A percentile compares a stretch with the other conserved stretches of the same genome.
Conservation (phyloP, 1,140 invertebrate genomes). For the Cydia fagiglandana region DNA sequence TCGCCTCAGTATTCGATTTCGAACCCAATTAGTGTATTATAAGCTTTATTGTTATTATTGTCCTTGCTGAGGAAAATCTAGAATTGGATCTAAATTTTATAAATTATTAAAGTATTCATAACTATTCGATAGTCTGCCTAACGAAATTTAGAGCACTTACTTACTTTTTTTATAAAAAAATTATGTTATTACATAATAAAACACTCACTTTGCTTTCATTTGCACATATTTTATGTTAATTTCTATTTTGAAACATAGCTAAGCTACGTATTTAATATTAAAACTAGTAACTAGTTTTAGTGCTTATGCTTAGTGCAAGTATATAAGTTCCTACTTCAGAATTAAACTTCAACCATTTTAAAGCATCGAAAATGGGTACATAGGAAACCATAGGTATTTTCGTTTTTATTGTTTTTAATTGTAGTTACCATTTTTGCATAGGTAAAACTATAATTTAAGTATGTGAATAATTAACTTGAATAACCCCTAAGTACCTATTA, state of each 20-base stretch:
- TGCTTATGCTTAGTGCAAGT: not conserved
- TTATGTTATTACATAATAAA: not conserved
- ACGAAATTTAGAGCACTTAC: not conserved
- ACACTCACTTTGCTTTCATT: slow-evolving; percentile 6
- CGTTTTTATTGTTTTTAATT: not conserved
- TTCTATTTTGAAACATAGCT: slow-evolving; percentile 8
- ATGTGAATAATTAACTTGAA: no score
- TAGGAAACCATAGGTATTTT: not conserved
- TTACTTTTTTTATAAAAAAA: not conserved
- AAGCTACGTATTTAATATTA: slow-evolving; percentile 13
- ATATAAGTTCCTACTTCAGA: not conserved
- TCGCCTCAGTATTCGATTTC: slow-evolving; percentile 6
- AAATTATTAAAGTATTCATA: not conserved
- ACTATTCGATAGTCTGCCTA: not conserved
- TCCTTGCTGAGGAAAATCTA: not conserved
- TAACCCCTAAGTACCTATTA: no score
- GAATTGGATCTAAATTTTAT: not conserved
- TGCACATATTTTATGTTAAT: slow-evolving; percentile 24
- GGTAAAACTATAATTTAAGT: no score
- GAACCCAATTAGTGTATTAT: not conserved
- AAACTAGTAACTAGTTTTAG: not conserved
- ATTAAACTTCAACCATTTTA: not conserved
- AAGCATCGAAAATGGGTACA: not conserved
- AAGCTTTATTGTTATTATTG: not conserved
- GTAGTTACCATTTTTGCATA: not conserved